Percentiles rank a stretch among this genome's conserved stretches.
Conservation (phyloP, 2,888 invertebrate species). For the Orthosia cruda region DNA sequence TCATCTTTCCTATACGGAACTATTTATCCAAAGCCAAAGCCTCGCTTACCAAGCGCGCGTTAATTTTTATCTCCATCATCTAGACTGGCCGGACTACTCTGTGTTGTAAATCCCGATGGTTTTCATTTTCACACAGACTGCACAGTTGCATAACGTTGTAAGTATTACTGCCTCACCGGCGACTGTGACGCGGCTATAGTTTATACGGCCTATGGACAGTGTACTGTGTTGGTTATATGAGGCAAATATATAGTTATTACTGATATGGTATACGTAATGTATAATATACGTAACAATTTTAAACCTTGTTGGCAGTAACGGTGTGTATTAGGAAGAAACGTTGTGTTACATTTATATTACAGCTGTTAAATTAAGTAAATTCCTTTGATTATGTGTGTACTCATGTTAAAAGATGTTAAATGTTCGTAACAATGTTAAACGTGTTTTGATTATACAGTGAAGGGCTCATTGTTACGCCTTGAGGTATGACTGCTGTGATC, state of each 20-base stretch:
- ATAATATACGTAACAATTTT: conserved; percentile 28
- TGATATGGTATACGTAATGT: conserved; percentile 32
- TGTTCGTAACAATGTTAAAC: neutral
- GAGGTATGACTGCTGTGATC: neutral
- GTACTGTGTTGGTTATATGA: conserved; percentile 23
- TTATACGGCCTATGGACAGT: conserved; percentile 57
- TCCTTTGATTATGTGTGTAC: neutral
- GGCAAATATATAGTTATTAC: conserved; percentile 31
- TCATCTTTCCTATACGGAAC: conserved; percentile 40
- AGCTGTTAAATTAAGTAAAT: conserved; percentile 4
- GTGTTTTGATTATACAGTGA: neutral
- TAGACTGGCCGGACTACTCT: conserved; percentile 57
- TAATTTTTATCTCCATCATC: conserved; percentile 60
- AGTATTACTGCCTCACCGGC: conserved; percentile 33
- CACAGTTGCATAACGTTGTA: conserved; percentile 58
- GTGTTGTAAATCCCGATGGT: conserved; percentile 62
- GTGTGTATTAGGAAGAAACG: conserved; percentile 38
- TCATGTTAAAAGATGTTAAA: conserved; percentile 1
- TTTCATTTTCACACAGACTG: conserved; percentile 69
- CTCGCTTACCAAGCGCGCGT: conserved; percentile 27
- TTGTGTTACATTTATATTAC: too few relatives aligned
- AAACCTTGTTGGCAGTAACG: conserved; percentile 19
- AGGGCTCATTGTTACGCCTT: conserved; percentile 18
- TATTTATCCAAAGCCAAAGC: conserved; percentile 24
- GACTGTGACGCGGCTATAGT: conserved; percentile 40